Base-by-base conservation (phyloP, 2,888 invertebrate species). In the Tineola bisselliella region DNA sequence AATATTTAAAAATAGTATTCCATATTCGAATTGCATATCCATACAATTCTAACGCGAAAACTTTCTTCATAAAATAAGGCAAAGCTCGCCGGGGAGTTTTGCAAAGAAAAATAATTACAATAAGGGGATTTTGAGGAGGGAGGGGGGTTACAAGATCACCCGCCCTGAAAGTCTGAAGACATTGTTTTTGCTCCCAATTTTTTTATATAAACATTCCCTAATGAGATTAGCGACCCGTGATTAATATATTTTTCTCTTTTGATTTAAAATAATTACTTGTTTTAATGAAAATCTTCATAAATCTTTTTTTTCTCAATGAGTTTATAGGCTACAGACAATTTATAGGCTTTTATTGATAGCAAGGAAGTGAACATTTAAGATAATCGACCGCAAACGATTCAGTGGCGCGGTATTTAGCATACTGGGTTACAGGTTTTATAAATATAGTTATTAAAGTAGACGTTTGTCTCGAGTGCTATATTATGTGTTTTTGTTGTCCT, bases 91-190 rank as follows among this genome's bases (percentile, higher is more conserved):
- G 69, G 70, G 69, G 75, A 82, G 77, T 82, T 38, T 84, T 76
- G 71, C 67, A 70, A 73, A 77, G 78, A 80, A 69, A 84, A 86
- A 86, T 84, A 84, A 86, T 86, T 86, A 86, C 76, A 78, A 74
- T 71, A 67, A 74, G 72, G 71, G 59, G 58, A 17, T 15, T 15
- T 13, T 13, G 12, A n/a, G 25, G 19, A 38, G 13, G 33, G 12
- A n/a, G 25, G 19, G 59, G 13, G 33, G 38, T n/a, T 30, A 30
- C 13, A 33, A 15, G 33, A 31, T 15, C 31, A n/a, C n/a, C 25
- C 25, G 1, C 5, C 6, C 52, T 57, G 12, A 44, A 56, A 60
- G 15, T 17, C 60, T n/a, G 48, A 38, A 38, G n/a, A 38, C 10
- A 38, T 10, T 38, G 38, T 38, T 81, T 82, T 84, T 83, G 82